These are phyloP conservation scores for Zapornia atra DNA, from an alignment of 2,113 vertebrate species.

Conservation along the genomic window DNA sequence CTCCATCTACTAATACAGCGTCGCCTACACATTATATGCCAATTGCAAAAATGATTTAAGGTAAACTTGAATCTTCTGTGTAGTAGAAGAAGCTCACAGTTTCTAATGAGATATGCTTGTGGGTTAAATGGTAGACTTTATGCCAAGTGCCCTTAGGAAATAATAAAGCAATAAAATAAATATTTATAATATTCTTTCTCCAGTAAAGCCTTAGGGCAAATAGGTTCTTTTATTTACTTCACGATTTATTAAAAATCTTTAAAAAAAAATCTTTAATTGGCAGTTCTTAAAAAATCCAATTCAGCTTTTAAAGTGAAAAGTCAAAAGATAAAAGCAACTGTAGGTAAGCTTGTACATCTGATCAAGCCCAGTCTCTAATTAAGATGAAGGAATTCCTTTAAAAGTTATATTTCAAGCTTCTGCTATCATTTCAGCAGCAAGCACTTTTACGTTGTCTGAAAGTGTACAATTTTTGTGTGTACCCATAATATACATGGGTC, in stretches of 20 bases:
- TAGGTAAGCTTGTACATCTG: background rate
- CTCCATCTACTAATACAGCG: accelerated
- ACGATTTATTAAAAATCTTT: slow-evolving; percentile 1
- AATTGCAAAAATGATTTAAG: background rate
- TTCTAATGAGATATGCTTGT: background rate
- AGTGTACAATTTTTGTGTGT: background rate
- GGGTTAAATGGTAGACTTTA: background rate
- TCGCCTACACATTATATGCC: background rate
- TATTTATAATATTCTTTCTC: background rate
- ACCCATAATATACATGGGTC: background rate
- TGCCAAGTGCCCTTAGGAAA: background rate
- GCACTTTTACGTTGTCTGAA: background rate
- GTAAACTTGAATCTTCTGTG: background rate
- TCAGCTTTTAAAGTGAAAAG: slow-evolving; percentile 24
- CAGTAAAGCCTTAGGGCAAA: background rate
- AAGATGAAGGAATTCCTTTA: background rate
- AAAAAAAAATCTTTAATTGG: slow-evolving; percentile 26
- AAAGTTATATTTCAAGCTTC: background rate
- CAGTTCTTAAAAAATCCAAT: background rate
- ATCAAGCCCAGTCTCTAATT: background rate
- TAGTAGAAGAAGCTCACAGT: background rate
- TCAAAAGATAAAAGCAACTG: slow-evolving; percentile 9
- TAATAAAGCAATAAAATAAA: slow-evolving; percentile 44
- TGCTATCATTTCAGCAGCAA: background rate
- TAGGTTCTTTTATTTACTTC: background rate